Evolutionary conservation across 2,888 invertebrate genomes (phyloP).

Genomic region (Entomobrya proxima): DNA sequence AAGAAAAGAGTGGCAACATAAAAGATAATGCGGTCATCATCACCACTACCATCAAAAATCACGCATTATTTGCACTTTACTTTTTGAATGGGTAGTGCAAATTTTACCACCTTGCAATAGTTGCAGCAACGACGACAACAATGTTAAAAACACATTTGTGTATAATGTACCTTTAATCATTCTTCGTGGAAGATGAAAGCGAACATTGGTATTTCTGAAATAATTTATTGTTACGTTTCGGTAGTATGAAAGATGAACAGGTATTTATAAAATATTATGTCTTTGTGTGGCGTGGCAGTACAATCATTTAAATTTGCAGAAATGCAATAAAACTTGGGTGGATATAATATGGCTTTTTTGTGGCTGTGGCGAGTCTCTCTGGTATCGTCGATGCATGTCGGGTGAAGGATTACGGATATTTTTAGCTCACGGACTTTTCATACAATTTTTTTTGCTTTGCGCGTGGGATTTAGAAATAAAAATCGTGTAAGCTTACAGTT

Average conservation of each 20-base stretch:
- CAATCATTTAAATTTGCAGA: too few relatives aligned
- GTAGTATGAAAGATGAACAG: neutral
- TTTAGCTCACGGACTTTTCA: constrained; percentile 20
- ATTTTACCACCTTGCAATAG: constrained; percentile 6
- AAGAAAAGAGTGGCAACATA: too few relatives aligned
- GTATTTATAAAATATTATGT: neutral
- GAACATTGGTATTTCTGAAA: too few relatives aligned
- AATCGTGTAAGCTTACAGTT: neutral
- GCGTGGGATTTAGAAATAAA: neutral
- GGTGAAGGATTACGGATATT: constrained; percentile 27
- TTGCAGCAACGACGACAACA: neutral
- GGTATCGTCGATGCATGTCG: too few relatives aligned
- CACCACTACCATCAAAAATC: constrained; percentile 6
- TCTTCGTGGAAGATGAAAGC: neutral
- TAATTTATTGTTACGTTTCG: too few relatives aligned
- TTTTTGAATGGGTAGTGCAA: constrained; percentile 15
- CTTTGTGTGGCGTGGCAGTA: neutral
- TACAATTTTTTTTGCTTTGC: constrained; percentile 27
- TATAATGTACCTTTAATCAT: too few relatives aligned
- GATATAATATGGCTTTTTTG: neutral
- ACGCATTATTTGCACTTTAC: neutral
- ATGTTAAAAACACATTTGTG: too few relatives aligned
- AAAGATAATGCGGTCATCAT: too few relatives aligned
- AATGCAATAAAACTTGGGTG: neutral
- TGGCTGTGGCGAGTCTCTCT: neutral